phyloP scores from a whole-genome alignment of 2,888 invertebrate genomes.

The Lepidocyrtinus sp. region DNA sequence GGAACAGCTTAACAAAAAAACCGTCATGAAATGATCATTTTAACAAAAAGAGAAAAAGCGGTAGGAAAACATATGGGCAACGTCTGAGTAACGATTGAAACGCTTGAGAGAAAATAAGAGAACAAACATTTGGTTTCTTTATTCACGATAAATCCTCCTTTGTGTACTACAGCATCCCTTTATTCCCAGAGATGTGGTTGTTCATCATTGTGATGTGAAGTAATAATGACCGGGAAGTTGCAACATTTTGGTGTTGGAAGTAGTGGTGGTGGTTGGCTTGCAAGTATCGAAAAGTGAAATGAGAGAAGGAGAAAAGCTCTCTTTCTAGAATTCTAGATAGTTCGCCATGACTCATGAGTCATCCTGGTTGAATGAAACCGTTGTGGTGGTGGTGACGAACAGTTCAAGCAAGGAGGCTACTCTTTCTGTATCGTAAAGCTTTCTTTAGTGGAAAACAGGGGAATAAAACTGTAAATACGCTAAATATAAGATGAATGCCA shows the following conservation, averaged over 20 bases:
- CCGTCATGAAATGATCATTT: too few species aligned
- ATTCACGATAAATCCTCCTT: neutral
- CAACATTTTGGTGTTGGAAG: conserved; percentile 29
- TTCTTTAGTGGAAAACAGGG: neutral
- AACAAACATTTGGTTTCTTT: conserved; percentile 45
- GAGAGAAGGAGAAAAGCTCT: conserved; percentile 12
- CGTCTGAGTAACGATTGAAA: conserved; percentile 42
- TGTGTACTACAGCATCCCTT: neutral
- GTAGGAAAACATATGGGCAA: conserved; percentile 34
- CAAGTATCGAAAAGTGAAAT: neutral
- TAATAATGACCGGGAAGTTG: conserved; percentile 18
- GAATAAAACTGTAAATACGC: conserved; percentile 3
- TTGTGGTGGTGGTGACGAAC: conserved; percentile 22
- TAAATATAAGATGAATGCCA: conserved; percentile 1
- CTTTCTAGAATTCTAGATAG: conserved; percentile 34
- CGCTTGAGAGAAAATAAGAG: conserved; percentile 40
- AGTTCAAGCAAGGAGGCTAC: neutral
- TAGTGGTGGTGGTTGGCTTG: conserved; percentile 27
- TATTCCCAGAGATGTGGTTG: neutral
- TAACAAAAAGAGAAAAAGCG: conserved; percentile 1
- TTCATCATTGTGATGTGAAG: conserved; percentile 12
- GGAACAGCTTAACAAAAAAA: conserved; percentile 25
- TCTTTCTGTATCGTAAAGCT: neutral
- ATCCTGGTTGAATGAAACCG: conserved; percentile 47
- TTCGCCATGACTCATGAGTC: conserved; percentile 44